Conservation (phyloP, 2,113 vertebrate genomes). For the Campylorhamphus procurvoides region DNA sequence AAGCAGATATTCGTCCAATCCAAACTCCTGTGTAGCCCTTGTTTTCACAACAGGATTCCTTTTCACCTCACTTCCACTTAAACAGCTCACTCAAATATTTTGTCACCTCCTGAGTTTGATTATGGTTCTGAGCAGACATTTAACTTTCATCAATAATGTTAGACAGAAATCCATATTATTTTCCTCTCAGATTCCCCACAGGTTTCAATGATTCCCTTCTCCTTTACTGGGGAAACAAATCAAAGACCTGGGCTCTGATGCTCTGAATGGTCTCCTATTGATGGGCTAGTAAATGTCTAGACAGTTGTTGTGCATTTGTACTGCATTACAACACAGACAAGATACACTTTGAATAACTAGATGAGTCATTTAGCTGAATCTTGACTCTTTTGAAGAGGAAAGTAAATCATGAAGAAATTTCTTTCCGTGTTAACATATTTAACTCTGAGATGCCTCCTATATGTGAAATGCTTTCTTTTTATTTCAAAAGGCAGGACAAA, state of each 20-base stretch:
- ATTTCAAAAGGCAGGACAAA: background rate
- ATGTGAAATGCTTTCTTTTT: background rate
- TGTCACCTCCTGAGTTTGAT: conserved; percentile 34
- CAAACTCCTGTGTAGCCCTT: background rate
- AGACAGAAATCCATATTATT: conserved; percentile 55
- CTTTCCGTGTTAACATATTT: background rate
- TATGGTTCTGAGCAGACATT: conserved; percentile 26
- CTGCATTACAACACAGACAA: background rate
- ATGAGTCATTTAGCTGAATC: background rate
- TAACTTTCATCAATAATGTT: conserved; percentile 46
- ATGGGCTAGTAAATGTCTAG: conserved; percentile 7
- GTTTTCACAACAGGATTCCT: conserved; percentile 4
- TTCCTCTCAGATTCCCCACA: conserved; percentile 51
- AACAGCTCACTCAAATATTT: background rate
- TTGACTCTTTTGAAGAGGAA: background rate
- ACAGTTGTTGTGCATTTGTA: background rate
- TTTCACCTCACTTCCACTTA: conserved; percentile 35
- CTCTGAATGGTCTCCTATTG: conserved; percentile 2
- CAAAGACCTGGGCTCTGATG: background rate
- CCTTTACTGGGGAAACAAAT: conserved; percentile 42
- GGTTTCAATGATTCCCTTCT: conserved; percentile 39
- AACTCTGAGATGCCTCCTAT: background rate
- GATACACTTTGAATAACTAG: background rate
- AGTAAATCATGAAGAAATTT: background rate
- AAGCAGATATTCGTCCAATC: background rate